A percentile compares a stretch with the other conserved stretches of the same genome.
These are phyloP conservation scores for Balanococcus diminutus DNA, from an alignment of 2,888 invertebrate species.

Conservation along the genomic window DNA sequence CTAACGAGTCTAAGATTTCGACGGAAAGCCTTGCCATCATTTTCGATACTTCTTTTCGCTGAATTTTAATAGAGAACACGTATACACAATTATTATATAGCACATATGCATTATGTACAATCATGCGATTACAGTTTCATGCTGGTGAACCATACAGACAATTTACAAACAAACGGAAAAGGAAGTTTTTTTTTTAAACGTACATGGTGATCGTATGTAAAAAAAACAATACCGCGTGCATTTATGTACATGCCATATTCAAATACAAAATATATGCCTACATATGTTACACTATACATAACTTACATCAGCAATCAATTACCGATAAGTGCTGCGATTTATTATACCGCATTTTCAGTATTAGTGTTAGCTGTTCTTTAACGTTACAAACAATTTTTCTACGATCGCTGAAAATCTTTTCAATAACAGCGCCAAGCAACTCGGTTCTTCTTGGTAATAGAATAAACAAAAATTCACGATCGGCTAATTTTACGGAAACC, in stretches of 20 bases:
- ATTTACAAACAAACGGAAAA: constrained; percentile 17
- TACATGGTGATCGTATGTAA: background rate
- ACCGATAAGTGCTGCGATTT: background rate
- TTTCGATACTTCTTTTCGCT: background rate
- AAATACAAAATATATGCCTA: background rate
- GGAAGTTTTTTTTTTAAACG: background rate
- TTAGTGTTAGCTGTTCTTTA: background rate
- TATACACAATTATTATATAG: background rate
- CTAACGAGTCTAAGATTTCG: background rate
- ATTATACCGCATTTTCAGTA: background rate
- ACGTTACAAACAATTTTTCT: background rate
- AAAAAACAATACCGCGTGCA: constrained; percentile 1
- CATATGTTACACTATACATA: background rate
- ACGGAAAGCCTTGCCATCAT: background rate
- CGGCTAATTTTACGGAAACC: too few species aligned
- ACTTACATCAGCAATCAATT: background rate
- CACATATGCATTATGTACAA: background rate
- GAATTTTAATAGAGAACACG: background rate
- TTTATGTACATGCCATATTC: background rate
- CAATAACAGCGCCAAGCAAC: background rate
- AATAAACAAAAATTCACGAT: background rate
- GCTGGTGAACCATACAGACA: background rate
- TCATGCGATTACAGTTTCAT: background rate
- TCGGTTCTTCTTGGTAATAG: background rate
- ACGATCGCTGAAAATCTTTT: background rate